Base-by-base conservation (phyloP, 2,797 vertebrate genomes). In the Crenichthys baileyi region DNA sequence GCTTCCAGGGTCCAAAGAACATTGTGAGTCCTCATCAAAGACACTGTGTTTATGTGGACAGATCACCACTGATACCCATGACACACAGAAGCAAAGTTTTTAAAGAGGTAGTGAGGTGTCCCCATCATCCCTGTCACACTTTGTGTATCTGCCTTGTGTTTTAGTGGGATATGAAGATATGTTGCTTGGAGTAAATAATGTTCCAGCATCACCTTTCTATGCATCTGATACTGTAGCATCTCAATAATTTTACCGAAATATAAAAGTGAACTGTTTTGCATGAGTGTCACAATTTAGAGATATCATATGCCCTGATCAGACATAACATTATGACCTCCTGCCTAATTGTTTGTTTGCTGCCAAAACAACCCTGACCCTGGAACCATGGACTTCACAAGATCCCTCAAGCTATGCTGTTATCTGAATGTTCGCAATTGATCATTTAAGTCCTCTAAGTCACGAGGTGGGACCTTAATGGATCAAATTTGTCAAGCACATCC, bases 1-100 rank as follows among this genome's bases (percentile, higher is more conserved):
- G 81, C 88, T 89, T 72, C 81, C 1, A 46, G 36, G 60, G 76
- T 90, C 76, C 70, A 81, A 76, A 74, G 63, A 75, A 55, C 44
- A 82, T 50, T 24, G 31, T 60, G 48, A 73, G 75, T 60, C 78
- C 67, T 88, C 76, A 48, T 82, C 72, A 79, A 18, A 76, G 73
- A 80, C 61, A 20, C 82, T 50, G 73, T 55, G 75, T 24, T 73
- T 58, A 44, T 73, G 53, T 73, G 60, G 9, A 18, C 46, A 84
- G 55, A 56, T 83, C 75, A 79, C 7, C 51, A 39, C 55, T n/a
- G 36, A 84, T 77, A 79, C 44, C 29, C 24, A 26, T 31, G 58
- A 50, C 58, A 78, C 58, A 79, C 55, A 82, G 22, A 31, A 0
- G 22, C 8, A 41, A n/a, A 13, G 1, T 3, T 2, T 67, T 50